A percentile compares a stretch with the other conserved stretches of the same genome.
These are phyloP conservation scores for Himalopsyche phryganea DNA, from an alignment of 1,140 invertebrate species.

Conservation along the genomic window DNA sequence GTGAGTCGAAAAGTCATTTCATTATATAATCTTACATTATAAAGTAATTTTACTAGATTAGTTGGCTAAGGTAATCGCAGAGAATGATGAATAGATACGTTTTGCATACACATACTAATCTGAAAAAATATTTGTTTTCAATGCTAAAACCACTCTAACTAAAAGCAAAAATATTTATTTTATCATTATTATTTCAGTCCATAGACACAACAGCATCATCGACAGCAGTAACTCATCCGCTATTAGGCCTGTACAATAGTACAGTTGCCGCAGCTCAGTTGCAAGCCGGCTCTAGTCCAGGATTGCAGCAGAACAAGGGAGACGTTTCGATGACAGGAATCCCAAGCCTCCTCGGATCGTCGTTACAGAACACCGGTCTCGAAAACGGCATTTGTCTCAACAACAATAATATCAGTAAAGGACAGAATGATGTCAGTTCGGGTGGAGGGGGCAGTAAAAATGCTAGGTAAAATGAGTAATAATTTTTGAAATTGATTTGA, in stretches of 20 bases:
- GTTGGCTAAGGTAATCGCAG: too few species aligned
- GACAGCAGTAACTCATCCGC: conserved; percentile 43
- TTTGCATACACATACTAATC: too few species aligned
- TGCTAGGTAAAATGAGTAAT: conserved; percentile 39
- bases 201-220: conserved; percentile 48
- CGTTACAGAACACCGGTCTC: conserved; percentile 34
- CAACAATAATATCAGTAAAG: conserved; percentile 22
- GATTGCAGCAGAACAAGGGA: neutral
- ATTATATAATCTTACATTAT: too few species aligned
- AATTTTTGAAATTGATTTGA: neutral
- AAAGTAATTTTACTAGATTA: too few species aligned
- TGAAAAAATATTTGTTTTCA: too few species aligned
- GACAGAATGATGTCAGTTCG: conserved; percentile 10
- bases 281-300: neutral
- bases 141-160: too few species aligned
- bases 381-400: conserved; percentile 31
- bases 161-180: too few species aligned
- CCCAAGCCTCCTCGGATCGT: conserved; percentile 20
- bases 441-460: conserved; percentile 46
- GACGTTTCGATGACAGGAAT: conserved; percentile 38
- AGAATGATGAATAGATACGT: too few species aligned
- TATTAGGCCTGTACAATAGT: conserved; percentile 48
- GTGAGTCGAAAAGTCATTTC: conserved; percentile 35
- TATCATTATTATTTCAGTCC: too few species aligned
- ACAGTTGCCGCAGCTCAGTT: conserved; percentile 26